Evolutionary conservation across 1,140 invertebrate genomes (phyloP).

Genomic region (Diachasma alloeum): DNA sequence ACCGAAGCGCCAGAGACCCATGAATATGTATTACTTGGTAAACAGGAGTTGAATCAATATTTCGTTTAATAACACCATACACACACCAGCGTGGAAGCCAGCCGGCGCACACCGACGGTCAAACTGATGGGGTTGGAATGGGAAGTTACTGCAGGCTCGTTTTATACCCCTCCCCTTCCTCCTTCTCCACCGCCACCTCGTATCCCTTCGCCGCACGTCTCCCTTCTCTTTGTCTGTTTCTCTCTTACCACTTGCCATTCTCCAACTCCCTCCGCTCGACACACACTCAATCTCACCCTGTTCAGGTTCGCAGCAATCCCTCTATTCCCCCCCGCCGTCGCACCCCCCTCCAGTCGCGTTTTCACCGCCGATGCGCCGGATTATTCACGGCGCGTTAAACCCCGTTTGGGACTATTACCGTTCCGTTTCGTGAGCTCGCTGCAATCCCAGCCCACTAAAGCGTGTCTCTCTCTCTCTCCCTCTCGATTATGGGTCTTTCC

Average conservation of each 20-base stretch:
- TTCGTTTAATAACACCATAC: conserved; percentile 64
- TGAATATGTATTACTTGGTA: conserved; percentile 66
- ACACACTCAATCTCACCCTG: background rate
- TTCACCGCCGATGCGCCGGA: conserved; percentile 38
- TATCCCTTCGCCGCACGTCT: background rate
- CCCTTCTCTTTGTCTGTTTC: background rate
- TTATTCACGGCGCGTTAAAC: conserved; percentile 55
- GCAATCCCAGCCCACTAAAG: background rate
- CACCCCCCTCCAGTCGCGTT: conserved; percentile 6
- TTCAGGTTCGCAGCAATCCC: background rate
- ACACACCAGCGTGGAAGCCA: conserved; percentile 23
- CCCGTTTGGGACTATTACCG: conserved; percentile 54
- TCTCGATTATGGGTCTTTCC: background rate
- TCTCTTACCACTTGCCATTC: background rate
- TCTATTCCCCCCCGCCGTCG: background rate
- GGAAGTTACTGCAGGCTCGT: background rate
- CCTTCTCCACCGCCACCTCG: conserved; percentile 6
- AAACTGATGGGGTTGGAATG: background rate
- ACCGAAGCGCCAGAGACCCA: conserved; percentile 54
- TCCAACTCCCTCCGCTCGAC: background rate
- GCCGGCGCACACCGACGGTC: background rate
- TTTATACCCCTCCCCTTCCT: background rate
- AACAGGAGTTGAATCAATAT: conserved; percentile 66
- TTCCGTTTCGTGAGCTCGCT: conserved; percentile 36
- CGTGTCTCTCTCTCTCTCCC: background rate